phyloP scores from a whole-genome alignment of 2,113 vertebrate species.

The Athene cunicularia region DNA sequence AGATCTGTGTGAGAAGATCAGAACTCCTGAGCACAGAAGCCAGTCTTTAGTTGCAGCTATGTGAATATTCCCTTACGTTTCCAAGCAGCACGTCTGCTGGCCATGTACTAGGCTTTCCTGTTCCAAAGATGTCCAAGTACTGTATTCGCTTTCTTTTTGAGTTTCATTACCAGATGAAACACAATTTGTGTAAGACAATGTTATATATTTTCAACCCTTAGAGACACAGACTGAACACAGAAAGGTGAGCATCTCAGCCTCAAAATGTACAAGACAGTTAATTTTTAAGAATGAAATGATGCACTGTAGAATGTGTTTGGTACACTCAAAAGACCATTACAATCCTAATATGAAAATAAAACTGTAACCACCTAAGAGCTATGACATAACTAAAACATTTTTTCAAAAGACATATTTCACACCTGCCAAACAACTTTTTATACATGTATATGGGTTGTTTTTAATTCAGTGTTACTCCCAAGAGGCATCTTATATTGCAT shows the following conservation, averaged over 20 bases:
- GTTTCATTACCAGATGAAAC: neutral
- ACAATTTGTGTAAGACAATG: neutral
- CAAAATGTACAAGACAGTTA: neutral
- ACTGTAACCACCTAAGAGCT: neutral
- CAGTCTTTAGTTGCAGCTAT: neutral
- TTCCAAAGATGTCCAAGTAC: neutral
- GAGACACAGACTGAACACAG: neutral
- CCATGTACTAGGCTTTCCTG: neutral
- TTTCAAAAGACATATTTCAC: neutral
- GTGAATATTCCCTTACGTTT: slow-evolving; percentile 16
- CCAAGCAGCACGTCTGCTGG: neutral
- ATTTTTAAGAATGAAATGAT: neutral
- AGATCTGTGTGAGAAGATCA: slow-evolving; percentile 32
- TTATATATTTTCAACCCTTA: neutral
- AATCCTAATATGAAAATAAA: neutral
- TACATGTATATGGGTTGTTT: neutral
- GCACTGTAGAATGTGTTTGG: neutral
- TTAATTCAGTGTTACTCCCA: neutral
- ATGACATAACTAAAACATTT: neutral
- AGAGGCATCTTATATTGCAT: neutral
- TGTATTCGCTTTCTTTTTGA: neutral
- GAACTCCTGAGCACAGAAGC: slow-evolving; percentile 5
- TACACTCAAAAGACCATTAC: neutral
- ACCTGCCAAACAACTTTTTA: neutral
- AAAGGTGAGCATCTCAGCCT: neutral